These are phyloP conservation scores for Drymodes brunneopygia DNA, from an alignment of 2,113 vertebrate species.

Conservation along the genomic window DNA sequence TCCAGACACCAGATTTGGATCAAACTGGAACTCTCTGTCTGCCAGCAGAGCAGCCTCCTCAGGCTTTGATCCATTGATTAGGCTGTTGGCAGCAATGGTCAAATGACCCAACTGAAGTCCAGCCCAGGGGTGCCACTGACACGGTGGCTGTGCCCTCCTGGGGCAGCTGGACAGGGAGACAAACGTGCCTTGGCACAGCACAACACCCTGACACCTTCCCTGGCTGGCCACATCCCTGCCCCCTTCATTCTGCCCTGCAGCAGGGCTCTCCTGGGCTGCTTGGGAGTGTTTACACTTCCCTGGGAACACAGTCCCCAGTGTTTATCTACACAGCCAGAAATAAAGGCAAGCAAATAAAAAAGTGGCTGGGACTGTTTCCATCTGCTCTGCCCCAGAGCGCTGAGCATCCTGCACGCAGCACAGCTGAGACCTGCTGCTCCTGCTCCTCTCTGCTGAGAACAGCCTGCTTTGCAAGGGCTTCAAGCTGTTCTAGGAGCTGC, in stretches of 20 bases:
- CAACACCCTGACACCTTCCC: background rate
- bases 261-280: background rate
- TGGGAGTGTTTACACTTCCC: background rate
- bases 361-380: background rate
- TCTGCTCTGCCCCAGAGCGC: background rate
- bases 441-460: background rate
- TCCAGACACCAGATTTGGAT: background rate
- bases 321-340: background rate
- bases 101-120: background rate
- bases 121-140: background rate
- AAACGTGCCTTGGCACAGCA: fast-evolving
- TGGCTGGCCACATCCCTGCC: background rate
- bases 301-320: background rate
- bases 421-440: background rate
- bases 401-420: background rate
- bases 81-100: background rate
- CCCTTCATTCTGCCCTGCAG: background rate
- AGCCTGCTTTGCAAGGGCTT: background rate
- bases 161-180: background rate
- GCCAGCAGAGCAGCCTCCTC: background rate
- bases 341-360: background rate
- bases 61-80: fast-evolving
- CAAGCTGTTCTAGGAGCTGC: background rate
- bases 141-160: background rate
- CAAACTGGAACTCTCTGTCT: background rate